Percentiles rank a stretch among this genome's conserved stretches.
Conservation (phyloP, 2,888 invertebrate species). For the Gandaritis pyraliata region DNA sequence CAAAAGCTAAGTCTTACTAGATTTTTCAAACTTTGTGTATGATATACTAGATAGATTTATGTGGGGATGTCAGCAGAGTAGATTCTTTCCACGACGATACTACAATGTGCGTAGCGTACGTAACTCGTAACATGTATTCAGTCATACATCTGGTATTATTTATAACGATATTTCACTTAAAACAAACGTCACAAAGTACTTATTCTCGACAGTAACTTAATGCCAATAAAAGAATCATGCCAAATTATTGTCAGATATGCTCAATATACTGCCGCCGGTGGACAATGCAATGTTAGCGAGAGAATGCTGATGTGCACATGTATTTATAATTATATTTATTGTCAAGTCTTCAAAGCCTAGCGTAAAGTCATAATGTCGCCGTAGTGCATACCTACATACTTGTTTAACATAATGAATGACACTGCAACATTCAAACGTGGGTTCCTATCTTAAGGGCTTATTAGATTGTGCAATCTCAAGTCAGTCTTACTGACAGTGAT, state of each 20-base stretch:
- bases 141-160: constrained; percentile 52
- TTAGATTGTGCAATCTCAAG: too few relatives aligned
- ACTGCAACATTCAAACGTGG: constrained; percentile 59
- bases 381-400: constrained; percentile 70
- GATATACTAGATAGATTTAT: not conserved
- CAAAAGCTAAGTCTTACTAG: too few relatives aligned
- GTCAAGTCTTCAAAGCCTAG: constrained; percentile 68
- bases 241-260: constrained; percentile 67
- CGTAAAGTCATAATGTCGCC: constrained; percentile 73
- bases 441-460: constrained; percentile 68
- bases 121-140: constrained; percentile 57
- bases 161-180: constrained; percentile 52
- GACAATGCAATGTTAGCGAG: constrained; percentile 47
- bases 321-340: constrained; percentile 68
- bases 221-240: constrained; percentile 56
- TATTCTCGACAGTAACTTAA: constrained; percentile 47
- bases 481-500: too few relatives aligned
- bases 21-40: too few relatives aligned
- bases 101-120: constrained; percentile 79
- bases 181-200: constrained; percentile 69
- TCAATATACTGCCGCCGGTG: constrained; percentile 56
- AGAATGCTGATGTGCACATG: constrained; percentile 69
- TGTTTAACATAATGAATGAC: constrained; percentile 76
- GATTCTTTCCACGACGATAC: constrained; percentile 51
- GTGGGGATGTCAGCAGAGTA: constrained; percentile 51